Conservation (phyloP, 2,888 invertebrate species). For the Acleris cristana region DNA sequence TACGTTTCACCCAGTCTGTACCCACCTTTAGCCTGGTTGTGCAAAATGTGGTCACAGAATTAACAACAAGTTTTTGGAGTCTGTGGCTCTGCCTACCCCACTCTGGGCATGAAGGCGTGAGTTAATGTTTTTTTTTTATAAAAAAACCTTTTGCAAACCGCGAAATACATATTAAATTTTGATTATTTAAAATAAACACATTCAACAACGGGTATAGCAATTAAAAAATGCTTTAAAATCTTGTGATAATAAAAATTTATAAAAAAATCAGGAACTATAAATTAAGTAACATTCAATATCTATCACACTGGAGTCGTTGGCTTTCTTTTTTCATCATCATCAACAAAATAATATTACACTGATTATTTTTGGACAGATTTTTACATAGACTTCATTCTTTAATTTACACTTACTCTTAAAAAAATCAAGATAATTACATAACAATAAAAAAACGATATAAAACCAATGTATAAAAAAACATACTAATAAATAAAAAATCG, state of each 20-base stretch:
- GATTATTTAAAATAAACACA: background rate
- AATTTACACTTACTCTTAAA: background rate
- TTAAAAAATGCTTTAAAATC: background rate
- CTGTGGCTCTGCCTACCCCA: too few relatives aligned
- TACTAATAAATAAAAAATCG: background rate
- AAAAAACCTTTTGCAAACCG: background rate
- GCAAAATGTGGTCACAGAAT: too few relatives aligned
- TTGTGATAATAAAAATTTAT: slow-evolving; percentile 18
- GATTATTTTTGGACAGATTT: background rate
- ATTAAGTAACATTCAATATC: slow-evolving; percentile 35
- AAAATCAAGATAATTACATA: background rate
- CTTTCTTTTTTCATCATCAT: slow-evolving; percentile 8
- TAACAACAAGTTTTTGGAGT: too few relatives aligned
- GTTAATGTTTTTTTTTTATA: too few relatives aligned
- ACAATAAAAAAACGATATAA: background rate
- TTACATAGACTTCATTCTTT: background rate
- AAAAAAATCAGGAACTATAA: slow-evolving; percentile 26
- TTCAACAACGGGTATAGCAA: background rate
- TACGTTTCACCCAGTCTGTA: too few relatives aligned
- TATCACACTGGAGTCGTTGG: slow-evolving; percentile 27
- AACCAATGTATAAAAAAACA: background rate
- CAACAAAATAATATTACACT: background rate
- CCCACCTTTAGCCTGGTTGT: too few relatives aligned
- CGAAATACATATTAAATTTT: background rate
- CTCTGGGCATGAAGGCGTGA: too few relatives aligned